phyloP scores from a whole-genome alignment of 2,888 invertebrate species.

The Caenorhabditis sinica region DNA sequence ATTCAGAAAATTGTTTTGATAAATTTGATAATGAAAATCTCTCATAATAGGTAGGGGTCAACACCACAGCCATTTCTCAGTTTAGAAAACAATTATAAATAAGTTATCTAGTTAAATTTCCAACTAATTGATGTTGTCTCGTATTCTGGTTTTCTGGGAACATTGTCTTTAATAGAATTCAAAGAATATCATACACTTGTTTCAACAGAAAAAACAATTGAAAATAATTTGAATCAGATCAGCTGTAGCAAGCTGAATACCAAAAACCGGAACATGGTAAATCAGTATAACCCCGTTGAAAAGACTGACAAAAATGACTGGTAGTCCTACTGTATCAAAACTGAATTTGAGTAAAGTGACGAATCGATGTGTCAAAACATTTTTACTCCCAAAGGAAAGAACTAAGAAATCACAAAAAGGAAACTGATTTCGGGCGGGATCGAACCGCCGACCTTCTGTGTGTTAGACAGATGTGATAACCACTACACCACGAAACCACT shows the following conservation, averaged over 20 bases:
- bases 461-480: constrained; percentile 83
- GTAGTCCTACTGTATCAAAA: constrained; percentile 48
- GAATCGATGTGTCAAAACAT: constrained; percentile 43
- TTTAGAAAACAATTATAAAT: constrained; percentile 3
- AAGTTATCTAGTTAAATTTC: not conserved
- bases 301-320: constrained; percentile 37
- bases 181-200: too few species aligned
- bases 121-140: constrained; percentile 17
- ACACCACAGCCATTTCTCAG: too few species aligned
- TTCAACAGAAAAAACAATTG: constrained; percentile 35
- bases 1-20: too few species aligned
- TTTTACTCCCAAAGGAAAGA: constrained; percentile 27
- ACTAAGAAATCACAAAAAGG: not conserved
- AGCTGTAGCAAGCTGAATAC: constrained; percentile 26
- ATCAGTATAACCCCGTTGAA: constrained; percentile 43
- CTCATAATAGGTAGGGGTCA: too few species aligned
- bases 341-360: constrained; percentile 12
- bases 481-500: constrained; percentile 79
- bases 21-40: too few species aligned
- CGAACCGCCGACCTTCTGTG: constrained; percentile 83
- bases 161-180: too few species aligned
- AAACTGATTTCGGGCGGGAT: constrained; percentile 42
- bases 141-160: constrained; percentile 7
- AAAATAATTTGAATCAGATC: constrained; percentile 36
- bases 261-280: constrained; percentile 21